These are phyloP conservation scores for Eupithecia pulchellata DNA, from an alignment of 2,888 invertebrate species.

Conservation along the genomic window DNA sequence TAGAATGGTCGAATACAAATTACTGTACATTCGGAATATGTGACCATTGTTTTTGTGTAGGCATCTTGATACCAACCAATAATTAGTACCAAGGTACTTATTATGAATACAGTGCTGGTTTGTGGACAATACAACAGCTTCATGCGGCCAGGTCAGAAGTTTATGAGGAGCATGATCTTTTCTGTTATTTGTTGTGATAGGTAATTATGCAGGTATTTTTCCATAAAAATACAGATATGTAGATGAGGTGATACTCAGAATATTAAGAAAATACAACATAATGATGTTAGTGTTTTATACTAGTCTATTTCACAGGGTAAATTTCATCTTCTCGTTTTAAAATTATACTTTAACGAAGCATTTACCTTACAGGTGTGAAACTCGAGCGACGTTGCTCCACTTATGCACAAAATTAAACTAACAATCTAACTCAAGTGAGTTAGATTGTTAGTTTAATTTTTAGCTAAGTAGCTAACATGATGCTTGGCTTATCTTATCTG, in stretches of 20 bases:
- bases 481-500: constrained; percentile 53
- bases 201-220: background rate
- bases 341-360: constrained; percentile 1
- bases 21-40: background rate
- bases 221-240: background rate
- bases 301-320: no score
- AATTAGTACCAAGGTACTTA: no score
- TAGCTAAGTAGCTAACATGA: constrained; percentile 37
- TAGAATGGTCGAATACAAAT: constrained; percentile 18
- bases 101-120: no score
- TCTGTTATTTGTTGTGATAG: background rate
- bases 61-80: no score
- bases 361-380: constrained; percentile 19
- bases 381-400: constrained; percentile 15
- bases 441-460: no score
- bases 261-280: no score
- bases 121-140: background rate
- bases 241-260: background rate
- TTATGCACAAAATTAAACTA: constrained; percentile 39
- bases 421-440: constrained; percentile 43
- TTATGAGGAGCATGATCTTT: background rate
- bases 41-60: background rate
- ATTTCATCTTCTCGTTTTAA: no score
- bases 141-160: background rate
- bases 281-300: no score